These are phyloP conservation scores for Drosophila subsilvestris DNA, from an alignment of 2,888 invertebrate species.

Conservation along the genomic window DNA sequence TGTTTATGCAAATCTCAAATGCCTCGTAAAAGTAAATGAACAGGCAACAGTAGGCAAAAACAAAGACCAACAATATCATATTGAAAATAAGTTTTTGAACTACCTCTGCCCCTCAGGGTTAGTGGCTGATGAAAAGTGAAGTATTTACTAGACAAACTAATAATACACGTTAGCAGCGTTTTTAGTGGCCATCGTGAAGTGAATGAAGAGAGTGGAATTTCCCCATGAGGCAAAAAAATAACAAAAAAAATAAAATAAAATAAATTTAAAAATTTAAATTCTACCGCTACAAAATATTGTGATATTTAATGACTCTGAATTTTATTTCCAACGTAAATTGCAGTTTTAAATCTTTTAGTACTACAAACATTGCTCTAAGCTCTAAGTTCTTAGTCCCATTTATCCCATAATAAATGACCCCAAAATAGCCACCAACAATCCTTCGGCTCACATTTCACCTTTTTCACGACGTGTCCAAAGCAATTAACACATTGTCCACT, in stretches of 20 bases:
- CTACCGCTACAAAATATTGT: no score
- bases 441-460: neutral
- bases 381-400: slow-evolving; percentile 3
- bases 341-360: neutral
- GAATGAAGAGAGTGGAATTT: no score
- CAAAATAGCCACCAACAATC: neutral
- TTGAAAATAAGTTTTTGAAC: slow-evolving; percentile 34
- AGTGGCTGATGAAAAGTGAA: slow-evolving; percentile 23
- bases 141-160: slow-evolving; percentile 15
- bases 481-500: slow-evolving; percentile 78
- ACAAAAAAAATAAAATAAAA: no score
- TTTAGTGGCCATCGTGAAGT: no score
- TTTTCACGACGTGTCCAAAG: slow-evolving; percentile 63
- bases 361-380: neutral
- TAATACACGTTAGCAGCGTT: neutral
- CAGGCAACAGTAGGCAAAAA: slow-evolving; percentile 22
- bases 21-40: slow-evolving; percentile 57
- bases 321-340: neutral
- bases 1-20: slow-evolving; percentile 63
- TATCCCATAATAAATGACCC: slow-evolving; percentile 1
- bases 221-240: no score
- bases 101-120: neutral
- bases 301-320: no score
- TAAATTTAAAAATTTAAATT: no score
- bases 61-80: slow-evolving; percentile 16